Base-by-base conservation (phyloP, 2,797 vertebrate genomes). In the Danio albolineatus region DNA sequence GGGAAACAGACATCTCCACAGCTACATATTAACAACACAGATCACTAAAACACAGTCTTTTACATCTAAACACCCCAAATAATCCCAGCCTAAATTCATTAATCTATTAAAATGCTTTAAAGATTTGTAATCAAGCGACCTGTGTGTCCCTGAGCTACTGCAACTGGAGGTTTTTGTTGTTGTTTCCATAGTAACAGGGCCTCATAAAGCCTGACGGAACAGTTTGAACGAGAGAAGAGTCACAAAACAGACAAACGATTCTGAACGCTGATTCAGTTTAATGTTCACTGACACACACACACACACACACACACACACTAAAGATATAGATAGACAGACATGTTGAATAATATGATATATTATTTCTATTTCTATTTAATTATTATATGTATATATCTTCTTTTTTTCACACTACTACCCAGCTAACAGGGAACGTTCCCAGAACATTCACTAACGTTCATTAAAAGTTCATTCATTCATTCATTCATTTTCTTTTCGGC, bases 1-100 rank as follows among this genome's bases (percentile, higher is more conserved):
- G 92, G 64, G 93, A 92, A 64, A 90, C 89, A 4, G 93, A 90
- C 93, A 94, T 95, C 78, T 86, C 84, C 84, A 38, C 66, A 83
- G 64, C 60, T 65, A 73, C 76, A 88, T 87, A 39, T 73, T 61
- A 85, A 65, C 53, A 80, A 54, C 16, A 62, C 60, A 53, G 4
- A 19, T 7, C 39, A 56, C 49, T 57, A 16, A 64, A 61, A 66
- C 39, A 43, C 17, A 19, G 49, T 28, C 3, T 9, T 36, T 48
- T 66, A 67, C 44, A 44, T 53, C 7, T n/a, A 59, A 36, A 16
- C 13, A 10, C 75, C 54, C 9, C 21, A 62, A n/a, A n/a, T n/a
- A n/a, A n/a, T n/a, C n/a, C n/a, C n/a, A n/a, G n/a, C 13, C 19
- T 79, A 78, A 61, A 72, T 73, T 48, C 64, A 49, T 10, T 49